phyloP scores from a whole-genome alignment of 2,888 invertebrate species.

The Rosalia funebris region DNA sequence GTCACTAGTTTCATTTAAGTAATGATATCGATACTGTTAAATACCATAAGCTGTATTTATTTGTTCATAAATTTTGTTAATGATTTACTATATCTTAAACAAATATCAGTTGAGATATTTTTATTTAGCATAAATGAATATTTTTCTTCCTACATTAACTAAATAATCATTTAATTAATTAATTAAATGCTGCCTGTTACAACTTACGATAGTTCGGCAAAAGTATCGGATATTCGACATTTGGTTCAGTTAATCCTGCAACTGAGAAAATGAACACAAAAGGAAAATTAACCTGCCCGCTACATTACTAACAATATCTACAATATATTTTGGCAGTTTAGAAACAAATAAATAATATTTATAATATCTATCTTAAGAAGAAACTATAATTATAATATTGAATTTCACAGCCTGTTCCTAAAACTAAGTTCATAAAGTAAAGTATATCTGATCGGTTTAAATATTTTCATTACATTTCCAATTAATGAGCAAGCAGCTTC shows the following conservation, averaged over 20 bases:
- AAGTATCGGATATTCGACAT: no score
- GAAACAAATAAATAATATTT: constrained; percentile 34
- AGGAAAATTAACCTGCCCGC: constrained; percentile 6
- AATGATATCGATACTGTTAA: no score
- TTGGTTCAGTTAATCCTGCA: not conserved
- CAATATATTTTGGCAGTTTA: constrained; percentile 28
- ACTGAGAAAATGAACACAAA: not conserved
- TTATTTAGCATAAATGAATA: no score
- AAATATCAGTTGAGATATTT: no score
- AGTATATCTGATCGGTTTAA: constrained; percentile 25
- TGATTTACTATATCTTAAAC: no score
- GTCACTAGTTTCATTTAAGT: no score
- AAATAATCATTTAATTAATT: no score
- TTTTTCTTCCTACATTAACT: no score
- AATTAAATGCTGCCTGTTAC: no score
- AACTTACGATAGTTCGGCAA: no score
- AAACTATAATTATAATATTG: constrained; percentile 21
- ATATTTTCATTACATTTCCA: constrained; percentile 6
- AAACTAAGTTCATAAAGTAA: constrained; percentile 30
- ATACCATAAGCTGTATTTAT: no score
- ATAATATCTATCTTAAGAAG: constrained; percentile 28
- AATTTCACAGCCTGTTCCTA: constrained; percentile 23
- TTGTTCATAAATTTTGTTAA: no score
- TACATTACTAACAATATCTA: constrained; percentile 10
- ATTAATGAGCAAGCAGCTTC: constrained; percentile 11